phyloP scores from a whole-genome alignment of 2,113 vertebrate genomes.

The Pionites leucogaster region DNA sequence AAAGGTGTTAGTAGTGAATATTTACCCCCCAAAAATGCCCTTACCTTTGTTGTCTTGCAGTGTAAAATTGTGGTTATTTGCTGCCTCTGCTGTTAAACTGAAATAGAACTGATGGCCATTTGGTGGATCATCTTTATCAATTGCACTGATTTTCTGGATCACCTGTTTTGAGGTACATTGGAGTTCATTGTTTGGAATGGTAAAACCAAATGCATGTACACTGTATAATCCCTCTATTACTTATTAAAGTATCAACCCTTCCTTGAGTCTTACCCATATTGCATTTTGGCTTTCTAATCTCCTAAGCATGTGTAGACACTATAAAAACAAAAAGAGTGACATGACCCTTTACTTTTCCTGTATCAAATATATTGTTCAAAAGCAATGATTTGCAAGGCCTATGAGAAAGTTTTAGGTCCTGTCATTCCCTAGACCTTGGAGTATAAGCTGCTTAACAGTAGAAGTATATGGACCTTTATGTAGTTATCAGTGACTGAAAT shows the following conservation, averaged over 20 bases:
- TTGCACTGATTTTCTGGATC: conserved; percentile 94
- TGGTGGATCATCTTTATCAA: conserved; percentile 92
- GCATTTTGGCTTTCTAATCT: not conserved
- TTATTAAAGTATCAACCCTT: not conserved
- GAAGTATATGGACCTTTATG: not conserved
- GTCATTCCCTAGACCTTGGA: not conserved
- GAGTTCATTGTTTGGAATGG: not conserved
- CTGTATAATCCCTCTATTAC: not conserved
- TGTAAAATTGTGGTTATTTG: conserved; percentile 92
- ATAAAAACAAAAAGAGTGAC: not conserved
- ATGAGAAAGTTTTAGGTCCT: not conserved
- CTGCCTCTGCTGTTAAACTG: conserved; percentile 81
- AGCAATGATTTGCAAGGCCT: not conserved
- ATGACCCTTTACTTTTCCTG: not conserved
- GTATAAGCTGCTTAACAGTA: not conserved
- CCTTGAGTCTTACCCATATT: not conserved
- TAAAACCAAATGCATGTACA: not conserved
- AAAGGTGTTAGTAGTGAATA: not conserved
- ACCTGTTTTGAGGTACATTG: conserved; percentile 73
- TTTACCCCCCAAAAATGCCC: not conserved
- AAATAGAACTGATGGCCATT: conserved; percentile 93
- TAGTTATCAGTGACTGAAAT: not conserved
- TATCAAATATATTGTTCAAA: not conserved
- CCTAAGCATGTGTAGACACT: not conserved
- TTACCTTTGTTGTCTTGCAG: conserved; percentile 94